These are phyloP conservation scores for Brassicogethes aeneus DNA, from an alignment of 2,888 invertebrate species.

Conservation along the genomic window DNA sequence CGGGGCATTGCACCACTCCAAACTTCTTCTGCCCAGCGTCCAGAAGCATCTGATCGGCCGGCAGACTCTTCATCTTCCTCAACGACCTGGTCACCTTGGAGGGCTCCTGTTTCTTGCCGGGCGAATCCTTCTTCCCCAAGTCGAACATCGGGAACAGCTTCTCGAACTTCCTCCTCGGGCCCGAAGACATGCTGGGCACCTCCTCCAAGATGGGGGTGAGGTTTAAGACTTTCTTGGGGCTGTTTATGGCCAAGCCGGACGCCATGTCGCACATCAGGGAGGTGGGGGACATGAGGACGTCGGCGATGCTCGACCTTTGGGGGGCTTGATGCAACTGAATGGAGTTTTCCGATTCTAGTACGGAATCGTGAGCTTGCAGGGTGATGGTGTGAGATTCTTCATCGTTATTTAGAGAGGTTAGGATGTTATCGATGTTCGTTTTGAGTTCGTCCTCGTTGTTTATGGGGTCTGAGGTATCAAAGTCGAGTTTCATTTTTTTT, in stretches of 20 bases:
- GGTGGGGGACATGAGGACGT: slow-evolving; percentile 41
- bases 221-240: slow-evolving; percentile 39
- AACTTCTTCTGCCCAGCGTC: slow-evolving; percentile 80
- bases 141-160: slow-evolving; percentile 44
- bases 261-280: slow-evolving; percentile 46
- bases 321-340: slow-evolving; percentile 18
- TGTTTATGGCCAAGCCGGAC: slow-evolving; percentile 41
- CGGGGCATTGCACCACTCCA: slow-evolving; percentile 63
- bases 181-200: slow-evolving; percentile 16
- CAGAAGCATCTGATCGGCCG: slow-evolving; percentile 57
- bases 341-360: slow-evolving; percentile 25
- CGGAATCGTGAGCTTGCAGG: slow-evolving; percentile 22
- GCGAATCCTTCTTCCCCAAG: slow-evolving; percentile 13
- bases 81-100: neutral
- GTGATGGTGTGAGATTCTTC: slow-evolving; percentile 10
- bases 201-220: slow-evolving; percentile 26
- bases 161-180: slow-evolving; percentile 12
- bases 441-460: slow-evolving; percentile 24
- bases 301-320: slow-evolving; percentile 9
- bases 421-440: slow-evolving; percentile 24
- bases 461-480: slow-evolving; percentile 35
- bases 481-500: slow-evolving; percentile 12
- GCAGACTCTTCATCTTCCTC: neutral
- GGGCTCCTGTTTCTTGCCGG: slow-evolving; percentile 13
- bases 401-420: slow-evolving; percentile 32